Conservation (phyloP, 2,113 vertebrate genomes). For the Lontra canadensis region DNA sequence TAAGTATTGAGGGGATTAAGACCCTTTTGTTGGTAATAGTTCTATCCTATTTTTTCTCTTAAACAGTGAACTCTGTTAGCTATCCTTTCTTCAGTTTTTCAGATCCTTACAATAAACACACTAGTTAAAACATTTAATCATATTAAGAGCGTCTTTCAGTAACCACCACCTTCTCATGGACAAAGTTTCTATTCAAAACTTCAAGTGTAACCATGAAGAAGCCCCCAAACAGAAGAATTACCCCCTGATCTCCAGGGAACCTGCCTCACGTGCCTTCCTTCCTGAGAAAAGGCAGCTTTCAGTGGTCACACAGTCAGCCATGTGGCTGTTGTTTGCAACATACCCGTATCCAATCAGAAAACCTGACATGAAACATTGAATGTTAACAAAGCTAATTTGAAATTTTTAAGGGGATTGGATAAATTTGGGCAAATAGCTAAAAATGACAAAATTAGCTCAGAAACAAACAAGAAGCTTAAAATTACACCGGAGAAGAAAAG, state of each 20-base stretch:
- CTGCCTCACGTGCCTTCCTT: neutral
- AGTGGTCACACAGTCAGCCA: fast-evolving
- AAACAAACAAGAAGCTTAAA: conserved; percentile 29
- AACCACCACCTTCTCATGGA: neutral
- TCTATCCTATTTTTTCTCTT: neutral
- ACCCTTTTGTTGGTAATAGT: neutral
- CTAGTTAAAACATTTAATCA: neutral
- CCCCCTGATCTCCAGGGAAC: neutral
- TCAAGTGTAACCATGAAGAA: neutral
- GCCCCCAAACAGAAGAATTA: neutral
- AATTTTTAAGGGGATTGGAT: neutral
- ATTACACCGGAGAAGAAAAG: neutral
- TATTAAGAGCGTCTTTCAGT: neutral
- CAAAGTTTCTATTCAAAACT: neutral
- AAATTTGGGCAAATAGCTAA: neutral
- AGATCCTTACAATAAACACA: neutral
- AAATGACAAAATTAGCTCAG: neutral
- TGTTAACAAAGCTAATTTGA: neutral
- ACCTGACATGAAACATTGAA: neutral
- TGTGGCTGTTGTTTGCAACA: neutral
- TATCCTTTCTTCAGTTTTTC: neutral
- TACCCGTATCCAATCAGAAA: neutral
- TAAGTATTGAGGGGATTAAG: neutral
- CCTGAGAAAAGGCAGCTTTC: neutral
- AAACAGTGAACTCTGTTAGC: neutral